phyloP scores from a whole-genome alignment of 2,888 invertebrate species.

The Lymantria monacha region DNA sequence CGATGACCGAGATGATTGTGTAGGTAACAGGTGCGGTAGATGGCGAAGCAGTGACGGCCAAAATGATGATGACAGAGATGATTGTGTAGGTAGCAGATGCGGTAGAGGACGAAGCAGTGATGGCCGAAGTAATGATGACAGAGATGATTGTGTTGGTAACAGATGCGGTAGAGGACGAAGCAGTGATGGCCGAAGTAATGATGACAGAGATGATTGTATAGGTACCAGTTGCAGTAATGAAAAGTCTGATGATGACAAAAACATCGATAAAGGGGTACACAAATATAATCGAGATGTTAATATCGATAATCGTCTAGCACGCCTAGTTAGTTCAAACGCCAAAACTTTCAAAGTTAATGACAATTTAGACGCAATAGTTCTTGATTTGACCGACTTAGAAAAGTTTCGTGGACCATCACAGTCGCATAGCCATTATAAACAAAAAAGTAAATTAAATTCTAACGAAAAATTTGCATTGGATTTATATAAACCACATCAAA shows the following conservation, averaged over 20 bases:
- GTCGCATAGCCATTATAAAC: neutral
- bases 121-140: neutral
- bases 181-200: neutral
- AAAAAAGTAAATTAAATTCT: neutral
- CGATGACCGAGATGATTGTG: neutral
- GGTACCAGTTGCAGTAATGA: constrained; percentile 6
- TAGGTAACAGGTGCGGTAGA: neutral
- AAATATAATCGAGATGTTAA: neutral
- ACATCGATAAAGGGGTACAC: neutral
- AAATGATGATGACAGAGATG: neutral
- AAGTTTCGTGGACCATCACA: constrained; percentile 1
- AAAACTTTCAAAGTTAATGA: constrained; percentile 3
- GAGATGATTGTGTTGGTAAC: neutral
- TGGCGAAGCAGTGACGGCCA: neutral
- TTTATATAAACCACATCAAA: constrained; percentile 7
- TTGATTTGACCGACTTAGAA: constrained; percentile 34
- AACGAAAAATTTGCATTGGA: constrained; percentile 9
- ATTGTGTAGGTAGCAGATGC: constrained; percentile 6
- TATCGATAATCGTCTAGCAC: neutral
- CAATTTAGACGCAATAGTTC: constrained; percentile 44
- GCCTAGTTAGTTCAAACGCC: constrained; percentile 3
- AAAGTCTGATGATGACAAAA: neutral
- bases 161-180: neutral
- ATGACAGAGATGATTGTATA: neutral
- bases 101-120: neutral